Evolutionary conservation across 2,797 vertebrate species (phyloP), one percentile per base, ranked within the genome.

Genomic region (Stomatorhinus walkeri): DNA sequence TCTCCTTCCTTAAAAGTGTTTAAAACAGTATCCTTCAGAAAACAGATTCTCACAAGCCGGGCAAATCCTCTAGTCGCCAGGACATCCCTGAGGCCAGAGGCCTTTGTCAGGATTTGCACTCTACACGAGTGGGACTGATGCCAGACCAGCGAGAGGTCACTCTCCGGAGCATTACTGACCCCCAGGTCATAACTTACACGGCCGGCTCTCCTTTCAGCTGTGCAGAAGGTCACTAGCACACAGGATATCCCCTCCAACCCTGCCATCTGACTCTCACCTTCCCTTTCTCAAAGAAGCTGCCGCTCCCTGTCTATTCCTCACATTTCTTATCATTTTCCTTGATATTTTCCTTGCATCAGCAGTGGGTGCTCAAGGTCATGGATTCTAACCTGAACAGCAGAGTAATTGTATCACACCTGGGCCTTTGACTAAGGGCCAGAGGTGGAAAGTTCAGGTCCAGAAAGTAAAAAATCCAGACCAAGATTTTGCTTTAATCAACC

Each of bases 41-140:
- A 22, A 28, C 46, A 12, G n/a, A 24, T 24, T 84, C 46, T 84
- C 46, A 1, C 24, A 40, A 54, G 51, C 52, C 5, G 0, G 85
- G 52, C 14, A 87, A 49, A 40, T 56, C 52, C 7, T 87, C 85
- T 9, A 19, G 51, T 40, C 32, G 0, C 51, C 14, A 0, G 5
- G 85, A 87, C 85, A 87, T 56, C 51, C 49, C 48, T 1, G 85
- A 87, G 85, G 85, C 49, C 49, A 87, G 52, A 56, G 51, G 49
- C 16, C 52, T 7, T 56, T 40, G 32, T 59, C 32, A 28, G 51
- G 32, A n/a, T 87, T 28, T 8, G 51, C 28, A 12, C 14, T 36
- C 84, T 36, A 85, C 84, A 32, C 8, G 49, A 52, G 22, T 16
- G 6, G 49, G 49, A 3, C 49, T 85, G 51, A 10, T 32, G 51